A percentile compares a stretch with the other conserved stretches of the same genome.
phyloP scores from a whole-genome alignment of 2,888 invertebrate species.

The Xanthia togata region DNA sequence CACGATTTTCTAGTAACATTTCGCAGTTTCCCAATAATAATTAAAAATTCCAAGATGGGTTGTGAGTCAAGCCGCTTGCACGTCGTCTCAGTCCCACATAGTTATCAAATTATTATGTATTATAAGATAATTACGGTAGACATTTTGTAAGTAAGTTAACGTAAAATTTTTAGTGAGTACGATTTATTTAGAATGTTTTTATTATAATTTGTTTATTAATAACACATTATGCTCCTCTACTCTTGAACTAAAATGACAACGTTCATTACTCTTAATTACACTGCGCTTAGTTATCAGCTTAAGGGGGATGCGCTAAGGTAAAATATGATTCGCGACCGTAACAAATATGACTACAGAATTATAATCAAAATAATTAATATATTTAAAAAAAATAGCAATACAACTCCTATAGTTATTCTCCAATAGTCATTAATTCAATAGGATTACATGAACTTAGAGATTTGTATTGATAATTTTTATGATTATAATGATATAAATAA shows the following conservation, averaged over 20 bases:
- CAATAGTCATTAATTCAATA: no score
- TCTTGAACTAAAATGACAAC: conserved; percentile 34
- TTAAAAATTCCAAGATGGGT: conserved; percentile 38
- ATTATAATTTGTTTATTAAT: conserved; percentile 30
- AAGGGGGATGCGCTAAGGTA: no score
- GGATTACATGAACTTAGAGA: no score
- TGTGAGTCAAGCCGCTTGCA: conserved; percentile 41
- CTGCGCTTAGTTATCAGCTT: no score
- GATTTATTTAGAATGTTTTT: conserved; percentile 51
- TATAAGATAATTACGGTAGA: conserved; percentile 46
- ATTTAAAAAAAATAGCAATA: no score
- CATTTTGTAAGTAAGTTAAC: conserved; percentile 53
- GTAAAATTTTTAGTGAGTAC: conserved; percentile 57
- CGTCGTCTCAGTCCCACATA: conserved; percentile 18
- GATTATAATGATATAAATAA: no score
- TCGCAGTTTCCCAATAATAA: not conserved
- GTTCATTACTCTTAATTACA: no score
- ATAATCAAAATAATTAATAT: no score
- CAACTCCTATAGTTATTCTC: no score
- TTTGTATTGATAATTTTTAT: no score
- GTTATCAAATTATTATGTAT: conserved; percentile 57
- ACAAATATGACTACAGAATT: no score
- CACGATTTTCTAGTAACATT: conserved; percentile 35
- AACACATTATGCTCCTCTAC: conserved; percentile 8
- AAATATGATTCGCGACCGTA: no score